A percentile compares a stretch with the other conserved stretches of the same genome.
Conservation (phyloP, 2,113 vertebrate species). For the Stictonetta naevosa region DNA sequence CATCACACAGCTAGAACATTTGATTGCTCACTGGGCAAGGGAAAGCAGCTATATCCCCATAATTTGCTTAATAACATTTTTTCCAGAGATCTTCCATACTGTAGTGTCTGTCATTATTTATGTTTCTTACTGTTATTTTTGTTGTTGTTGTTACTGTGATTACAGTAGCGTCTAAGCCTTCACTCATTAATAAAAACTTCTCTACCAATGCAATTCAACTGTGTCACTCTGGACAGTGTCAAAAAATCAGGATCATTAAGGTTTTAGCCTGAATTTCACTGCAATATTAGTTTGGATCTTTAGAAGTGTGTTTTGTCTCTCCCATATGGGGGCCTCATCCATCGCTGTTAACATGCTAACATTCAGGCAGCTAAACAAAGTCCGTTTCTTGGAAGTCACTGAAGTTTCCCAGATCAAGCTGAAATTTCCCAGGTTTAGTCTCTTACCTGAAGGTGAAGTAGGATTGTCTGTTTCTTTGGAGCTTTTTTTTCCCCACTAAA, state of each 20-base stretch:
- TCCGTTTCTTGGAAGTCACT: not conserved
- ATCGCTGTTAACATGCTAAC: not conserved
- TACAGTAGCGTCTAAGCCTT: not conserved
- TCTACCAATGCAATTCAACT: not conserved
- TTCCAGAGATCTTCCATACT: not conserved
- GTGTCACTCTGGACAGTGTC: not conserved
- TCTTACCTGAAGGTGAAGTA: not conserved
- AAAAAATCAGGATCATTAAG: not conserved
- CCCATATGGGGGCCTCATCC: not conserved
- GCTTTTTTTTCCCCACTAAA: not conserved
- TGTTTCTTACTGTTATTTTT: not conserved
- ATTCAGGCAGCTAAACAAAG: not conserved
- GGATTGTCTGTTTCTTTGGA: not conserved
- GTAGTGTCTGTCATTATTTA: not conserved
- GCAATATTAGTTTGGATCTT: not conserved
- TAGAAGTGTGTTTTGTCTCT: not conserved
- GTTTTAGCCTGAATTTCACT: not conserved
- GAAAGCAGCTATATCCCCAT: not conserved
- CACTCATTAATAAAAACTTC: not conserved
- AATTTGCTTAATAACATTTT: not conserved
- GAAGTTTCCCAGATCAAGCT: not conserved
- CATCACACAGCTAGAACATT: not conserved
- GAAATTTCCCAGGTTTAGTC: not conserved
- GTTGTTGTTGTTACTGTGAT: not conserved
- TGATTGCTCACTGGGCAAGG: not conserved